Base-by-base conservation (phyloP, 2,113 vertebrate genomes). In the Serinus canaria region DNA sequence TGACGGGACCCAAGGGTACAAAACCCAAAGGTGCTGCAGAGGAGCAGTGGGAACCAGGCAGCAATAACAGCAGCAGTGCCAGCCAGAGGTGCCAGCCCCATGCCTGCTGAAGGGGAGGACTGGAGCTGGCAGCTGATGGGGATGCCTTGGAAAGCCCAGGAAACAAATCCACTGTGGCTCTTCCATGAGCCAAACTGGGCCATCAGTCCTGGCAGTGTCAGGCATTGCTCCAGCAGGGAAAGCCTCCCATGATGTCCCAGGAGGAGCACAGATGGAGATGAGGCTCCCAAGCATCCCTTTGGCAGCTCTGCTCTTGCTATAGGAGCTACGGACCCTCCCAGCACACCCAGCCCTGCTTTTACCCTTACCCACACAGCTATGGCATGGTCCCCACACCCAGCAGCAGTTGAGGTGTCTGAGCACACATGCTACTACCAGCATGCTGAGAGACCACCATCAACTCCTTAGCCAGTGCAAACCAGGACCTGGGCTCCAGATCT, bases 51-150 rank as follows among this genome's bases (percentile, higher is more conserved):
- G 53, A 87, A 12, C 11, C 47, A 59, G 58, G 52, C 72, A 62
- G 64, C 33, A 89, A 1, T 8, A 53, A 47, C 5, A 14, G 53
- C 58, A 90, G 87, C 56, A 55, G 44, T 1, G 8, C 24, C 1
- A 30, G 43, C 30, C 47, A 6, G 62, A n/a, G 49, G 30, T 20
- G 41, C 31, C 64, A 63, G 53, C 28, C 52, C 52, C 49, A 10
- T 0, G 0, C 12, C 62, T 0, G 6, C 60, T 13, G 17, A 59
- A 49, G 13, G 72, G 16, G 11, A 76, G 24, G 23, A 63, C 35
- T n/a, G 60, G n/a, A 83, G 46, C 46, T 1, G 3, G n/a, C 1
- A 7, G 83, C 43, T 72, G 56, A 35, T 3, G 10, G 46, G 39
- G 35, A 63, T 55, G 58, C 49, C 62, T 53, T 39, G 47, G 30